phyloP scores from a whole-genome alignment of 2,888 invertebrate species.

The Pocota personata region DNA sequence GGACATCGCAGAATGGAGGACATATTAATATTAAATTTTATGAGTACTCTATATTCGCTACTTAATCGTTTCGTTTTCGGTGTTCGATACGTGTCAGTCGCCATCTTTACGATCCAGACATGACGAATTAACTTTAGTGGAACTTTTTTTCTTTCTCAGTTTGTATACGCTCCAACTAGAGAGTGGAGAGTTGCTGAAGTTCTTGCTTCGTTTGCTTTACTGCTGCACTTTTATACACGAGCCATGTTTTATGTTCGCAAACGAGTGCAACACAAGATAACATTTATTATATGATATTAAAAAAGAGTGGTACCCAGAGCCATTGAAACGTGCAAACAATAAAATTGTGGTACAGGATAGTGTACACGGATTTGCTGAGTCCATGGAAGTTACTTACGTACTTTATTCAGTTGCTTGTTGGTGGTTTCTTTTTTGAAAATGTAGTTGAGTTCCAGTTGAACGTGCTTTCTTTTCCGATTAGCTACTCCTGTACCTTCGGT shows the following conservation, averaged over 20 bases:
- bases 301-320: neutral
- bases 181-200: neutral
- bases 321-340: slow-evolving; percentile 11
- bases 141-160: neutral
- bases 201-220: neutral
- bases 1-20: neutral
- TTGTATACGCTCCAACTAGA: neutral
- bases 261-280: slow-evolving; percentile 22
- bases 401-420: neutral
- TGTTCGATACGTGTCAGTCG: slow-evolving; percentile 44
- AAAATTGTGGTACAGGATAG: neutral
- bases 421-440: neutral
- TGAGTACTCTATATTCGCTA: slow-evolving; percentile 22
- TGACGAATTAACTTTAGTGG: neutral
- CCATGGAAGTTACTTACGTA: neutral
- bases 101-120: slow-evolving; percentile 32
- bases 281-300: neutral
- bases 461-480: neutral
- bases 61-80: slow-evolving; percentile 24
- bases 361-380: neutral
- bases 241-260: neutral
- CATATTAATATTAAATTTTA: slow-evolving; percentile 46
- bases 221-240: neutral
- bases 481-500: no score
- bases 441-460: neutral